These are phyloP conservation scores for Montipora capitata DNA, from an alignment of 92 coral and sea anemone species.

Conservation along the genomic window DNA sequence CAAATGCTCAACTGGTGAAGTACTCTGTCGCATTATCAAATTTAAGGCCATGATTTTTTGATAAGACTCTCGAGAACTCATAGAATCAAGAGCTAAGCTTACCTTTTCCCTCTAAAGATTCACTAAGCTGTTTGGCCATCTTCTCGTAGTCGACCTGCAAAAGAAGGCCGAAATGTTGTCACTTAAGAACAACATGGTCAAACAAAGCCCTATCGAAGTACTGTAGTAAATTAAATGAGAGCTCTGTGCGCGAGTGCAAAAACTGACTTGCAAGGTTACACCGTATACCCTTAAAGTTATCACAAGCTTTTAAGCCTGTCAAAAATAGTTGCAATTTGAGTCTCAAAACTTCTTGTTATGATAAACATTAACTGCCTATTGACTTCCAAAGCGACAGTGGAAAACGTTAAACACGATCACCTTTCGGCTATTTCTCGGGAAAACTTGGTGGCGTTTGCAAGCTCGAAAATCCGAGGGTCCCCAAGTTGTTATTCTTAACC, in stretches of 20 bases:
- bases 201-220: neutral
- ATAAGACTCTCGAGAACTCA: neutral
- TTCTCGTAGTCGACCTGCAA: conserved; percentile 80
- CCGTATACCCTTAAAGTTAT: conserved; percentile 2
- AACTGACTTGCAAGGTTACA: neutral
- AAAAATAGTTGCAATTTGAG: conserved; percentile 39
- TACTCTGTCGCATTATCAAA: conserved; percentile 1
- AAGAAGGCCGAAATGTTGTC: neutral
- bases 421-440: neutral
- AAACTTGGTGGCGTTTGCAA: neutral
- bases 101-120: conserved; percentile 81
- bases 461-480: no score
- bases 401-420: neutral
- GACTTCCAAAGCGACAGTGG: neutral
- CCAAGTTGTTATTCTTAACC: no score
- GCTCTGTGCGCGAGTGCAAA: neutral
- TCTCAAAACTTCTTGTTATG: conserved; percentile 25
- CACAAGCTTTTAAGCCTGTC: conserved; percentile 12
- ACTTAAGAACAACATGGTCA: neutral
- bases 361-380: conserved; percentile 17
- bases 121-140: conserved; percentile 83
- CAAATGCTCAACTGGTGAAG: conserved; percentile 9
- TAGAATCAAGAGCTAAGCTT: neutral
- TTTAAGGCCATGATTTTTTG: neutral
- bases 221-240: no score